Base-by-base conservation (phyloP, 2,113 vertebrate genomes). In the Oryzias javanicus region DNA sequence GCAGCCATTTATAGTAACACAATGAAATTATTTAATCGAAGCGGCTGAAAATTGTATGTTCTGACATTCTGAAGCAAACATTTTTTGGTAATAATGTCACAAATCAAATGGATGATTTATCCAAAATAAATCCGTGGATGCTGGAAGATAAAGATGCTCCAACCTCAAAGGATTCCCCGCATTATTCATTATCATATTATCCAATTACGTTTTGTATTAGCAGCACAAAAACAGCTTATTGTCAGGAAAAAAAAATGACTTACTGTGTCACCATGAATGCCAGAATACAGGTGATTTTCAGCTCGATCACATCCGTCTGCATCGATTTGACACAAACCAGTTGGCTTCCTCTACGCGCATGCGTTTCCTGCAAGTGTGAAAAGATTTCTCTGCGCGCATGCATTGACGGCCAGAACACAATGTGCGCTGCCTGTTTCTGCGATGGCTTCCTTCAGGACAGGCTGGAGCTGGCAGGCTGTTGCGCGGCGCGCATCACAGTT, bases 241-340 rank as follows among this genome's bases (percentile, higher is more conserved):
- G n/a, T 18, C 7, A 40, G 6, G 25, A 12, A 13, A 54, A n/a
- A 20, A 42, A 42, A 22, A 49, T 64, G 85, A 89, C 89, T 88
- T 61, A 90, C 89, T 86, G 83, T 89, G 85, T 89, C 84, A 89
- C 86, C 88, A 89, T 90, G 84, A 87, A 88, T 87, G 86, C 88
- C 85, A 83, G 75, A 79, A 76, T 88, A 72, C 80, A 83, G 85
- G 83, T 84, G 85, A 77, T 86, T 74, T 74, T 70, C 56, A 74
- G 60, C 71, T 85, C 60, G 80, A 73, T 80, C 87, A 77, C 83
- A 87, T 89, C 86, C 84, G 86, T 84, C 80, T 76, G 83, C 77
- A 70, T 78, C 78, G 74, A 67, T 55, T 80, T 72, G 74, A 85
- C 76, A 80, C 65, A 57, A 71, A 66, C 75, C 75, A 75, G 83